Percentiles rank a stretch among this genome's conserved stretches.
Evolutionary conservation across 2,888 invertebrate species (phyloP).

Genomic region (Nipponacmea schrenckii): DNA sequence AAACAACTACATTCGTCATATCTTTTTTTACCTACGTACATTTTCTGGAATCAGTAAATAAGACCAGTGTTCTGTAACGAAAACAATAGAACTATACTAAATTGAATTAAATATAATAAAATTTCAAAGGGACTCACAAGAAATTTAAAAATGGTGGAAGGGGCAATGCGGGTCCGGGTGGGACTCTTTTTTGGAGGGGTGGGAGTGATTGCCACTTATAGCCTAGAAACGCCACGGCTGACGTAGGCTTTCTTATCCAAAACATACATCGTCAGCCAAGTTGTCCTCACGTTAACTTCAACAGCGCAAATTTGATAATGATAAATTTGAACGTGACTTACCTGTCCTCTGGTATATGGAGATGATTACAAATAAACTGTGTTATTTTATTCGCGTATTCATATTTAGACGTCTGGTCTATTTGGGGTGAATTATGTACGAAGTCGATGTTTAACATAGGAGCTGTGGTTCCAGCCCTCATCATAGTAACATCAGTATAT

Average conservation of each 20-base stretch:
- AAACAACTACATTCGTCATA: no score
- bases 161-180: not conserved
- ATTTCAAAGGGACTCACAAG: not conserved
- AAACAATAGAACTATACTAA: not conserved
- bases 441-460: slow-evolving; percentile 29
- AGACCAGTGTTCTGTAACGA: slow-evolving; percentile 19
- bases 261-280: no score
- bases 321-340: not conserved
- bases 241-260: no score
- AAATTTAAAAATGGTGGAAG: not conserved
- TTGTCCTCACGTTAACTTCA: no score
- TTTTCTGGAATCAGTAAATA: slow-evolving; percentile 24
- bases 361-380: slow-evolving; percentile 16
- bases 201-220: not conserved
- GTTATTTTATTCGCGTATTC: slow-evolving; percentile 19
- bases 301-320: not conserved
- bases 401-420: slow-evolving; percentile 17
- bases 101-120: not conserved
- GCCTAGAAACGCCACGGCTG: not conserved
- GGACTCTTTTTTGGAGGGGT: not conserved
- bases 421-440: slow-evolving; percentile 24
- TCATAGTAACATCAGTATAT: slow-evolving; percentile 17
- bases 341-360: slow-evolving; percentile 26
- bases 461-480: slow-evolving; percentile 21
- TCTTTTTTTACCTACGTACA: slow-evolving; percentile 9